A percentile compares a stretch with the other conserved stretches of the same genome.
Conservation (phyloP, 1,140 invertebrate genomes). For the Scaptomyza montana region DNA sequence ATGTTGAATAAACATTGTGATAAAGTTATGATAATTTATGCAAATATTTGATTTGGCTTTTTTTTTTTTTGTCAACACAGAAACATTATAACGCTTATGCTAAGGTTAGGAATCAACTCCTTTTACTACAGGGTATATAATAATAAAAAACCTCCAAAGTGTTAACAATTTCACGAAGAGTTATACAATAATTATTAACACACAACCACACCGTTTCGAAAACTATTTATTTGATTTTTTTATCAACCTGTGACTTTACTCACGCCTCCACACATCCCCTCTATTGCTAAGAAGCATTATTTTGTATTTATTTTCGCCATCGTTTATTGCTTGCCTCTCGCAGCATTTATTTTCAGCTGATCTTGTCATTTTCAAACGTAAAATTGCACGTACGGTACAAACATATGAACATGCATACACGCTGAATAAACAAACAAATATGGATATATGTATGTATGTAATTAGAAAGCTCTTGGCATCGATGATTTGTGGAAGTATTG, state of each 20-base stretch:
- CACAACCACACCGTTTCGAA: not conserved
- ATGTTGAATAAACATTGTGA: not conserved
- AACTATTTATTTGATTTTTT: conserved; percentile 5
- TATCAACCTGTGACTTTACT: conserved; percentile 4
- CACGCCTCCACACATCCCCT: not conserved
- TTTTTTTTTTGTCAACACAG: not conserved
- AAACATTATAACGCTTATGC: not conserved
- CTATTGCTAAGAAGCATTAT: conserved; percentile 8
- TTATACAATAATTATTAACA: not conserved
- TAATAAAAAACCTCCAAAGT: too few species aligned
- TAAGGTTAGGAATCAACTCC: not conserved
- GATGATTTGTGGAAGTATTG: conserved; percentile 30
- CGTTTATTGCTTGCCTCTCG: conserved; percentile 14
- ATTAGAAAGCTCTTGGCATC: conserved; percentile 5
- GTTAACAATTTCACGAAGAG: too few species aligned
- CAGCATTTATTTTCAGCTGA: conserved; percentile 47
- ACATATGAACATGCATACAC: not conserved
- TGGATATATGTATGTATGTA: conserved; percentile 17
- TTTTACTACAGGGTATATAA: not conserved
- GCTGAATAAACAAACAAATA: not conserved
- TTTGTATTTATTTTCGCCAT: conserved; percentile 21
- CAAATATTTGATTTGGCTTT: not conserved
- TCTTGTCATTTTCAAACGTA: conserved; percentile 33
- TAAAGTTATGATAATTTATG: conserved; percentile 9
- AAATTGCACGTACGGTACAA: conserved; percentile 1